A percentile compares a stretch with the other conserved stretches of the same genome.
These are phyloP conservation scores for Cyanistes caeruleus DNA, from an alignment of 2,113 vertebrate genomes.

Conservation along the genomic window DNA sequence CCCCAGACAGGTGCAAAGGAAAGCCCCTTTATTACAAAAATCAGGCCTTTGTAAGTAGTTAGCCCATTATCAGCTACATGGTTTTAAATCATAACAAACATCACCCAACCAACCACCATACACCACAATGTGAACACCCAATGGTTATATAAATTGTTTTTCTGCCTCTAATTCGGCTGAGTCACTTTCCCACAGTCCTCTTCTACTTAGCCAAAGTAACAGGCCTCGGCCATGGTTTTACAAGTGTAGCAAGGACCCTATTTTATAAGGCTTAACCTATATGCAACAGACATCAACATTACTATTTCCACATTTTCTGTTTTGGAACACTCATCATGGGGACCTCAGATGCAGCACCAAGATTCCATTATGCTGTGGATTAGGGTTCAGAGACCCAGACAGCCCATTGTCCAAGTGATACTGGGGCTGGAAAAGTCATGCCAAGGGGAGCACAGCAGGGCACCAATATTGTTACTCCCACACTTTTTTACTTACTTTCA, in stretches of 20 bases:
- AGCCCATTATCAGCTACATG: background rate
- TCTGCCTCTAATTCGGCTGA: background rate
- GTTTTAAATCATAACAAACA: background rate
- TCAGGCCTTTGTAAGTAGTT: background rate
- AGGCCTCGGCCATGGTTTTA: too few relatives aligned
- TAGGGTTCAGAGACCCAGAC: background rate
- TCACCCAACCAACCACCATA: background rate
- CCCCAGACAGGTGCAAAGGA: background rate
- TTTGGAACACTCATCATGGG: background rate
- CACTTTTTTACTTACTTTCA: background rate
- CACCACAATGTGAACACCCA: accelerated
- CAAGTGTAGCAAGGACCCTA: too few relatives aligned
- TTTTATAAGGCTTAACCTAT: background rate
- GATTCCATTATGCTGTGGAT: background rate
- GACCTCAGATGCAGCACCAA: too few relatives aligned
- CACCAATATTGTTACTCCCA: background rate
- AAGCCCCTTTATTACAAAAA: background rate
- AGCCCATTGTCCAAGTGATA: background rate
- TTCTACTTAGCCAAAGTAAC: too few relatives aligned
- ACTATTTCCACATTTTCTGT: background rate
- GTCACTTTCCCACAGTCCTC: background rate
- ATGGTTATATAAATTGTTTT: background rate
- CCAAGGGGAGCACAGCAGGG: background rate
- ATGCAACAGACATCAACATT: background rate
- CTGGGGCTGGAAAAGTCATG: background rate